Conservation (phyloP, 2,113 vertebrate species). For the Candoia aspera region DNA sequence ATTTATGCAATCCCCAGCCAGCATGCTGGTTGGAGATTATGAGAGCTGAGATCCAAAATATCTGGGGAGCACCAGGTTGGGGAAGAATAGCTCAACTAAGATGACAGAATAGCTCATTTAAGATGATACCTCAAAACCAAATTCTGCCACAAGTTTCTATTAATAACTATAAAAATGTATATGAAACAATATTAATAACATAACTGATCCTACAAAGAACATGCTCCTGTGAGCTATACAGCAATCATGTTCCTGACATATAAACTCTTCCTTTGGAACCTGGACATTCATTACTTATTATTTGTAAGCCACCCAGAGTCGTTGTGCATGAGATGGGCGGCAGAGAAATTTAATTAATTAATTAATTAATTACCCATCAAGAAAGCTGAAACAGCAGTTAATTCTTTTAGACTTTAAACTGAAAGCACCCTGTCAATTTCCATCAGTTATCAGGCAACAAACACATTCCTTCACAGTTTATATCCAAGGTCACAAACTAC, state of each 20-base stretch:
- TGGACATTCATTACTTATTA: not conserved
- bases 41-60: no score
- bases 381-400: conserved; percentile 15
- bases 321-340: no score
- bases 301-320: no score
- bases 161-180: not conserved
- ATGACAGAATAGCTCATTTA: no score
- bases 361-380: no score
- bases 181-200: not conserved
- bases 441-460: conserved; percentile 6
- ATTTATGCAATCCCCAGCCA: no score
- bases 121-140: no score
- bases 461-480: not conserved
- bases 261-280: not conserved
- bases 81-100: no score
- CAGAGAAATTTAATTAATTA: no score
- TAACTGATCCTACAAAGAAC: not conserved
- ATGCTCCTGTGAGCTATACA: not conserved
- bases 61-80: no score
- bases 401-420: conserved; percentile 12
- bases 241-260: not conserved
- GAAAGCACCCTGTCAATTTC: not conserved
- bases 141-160: not conserved
- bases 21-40: no score
- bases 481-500: not conserved